Base-by-base conservation (phyloP, 1,140 invertebrate genomes). In the Drosophila leontia region DNA sequence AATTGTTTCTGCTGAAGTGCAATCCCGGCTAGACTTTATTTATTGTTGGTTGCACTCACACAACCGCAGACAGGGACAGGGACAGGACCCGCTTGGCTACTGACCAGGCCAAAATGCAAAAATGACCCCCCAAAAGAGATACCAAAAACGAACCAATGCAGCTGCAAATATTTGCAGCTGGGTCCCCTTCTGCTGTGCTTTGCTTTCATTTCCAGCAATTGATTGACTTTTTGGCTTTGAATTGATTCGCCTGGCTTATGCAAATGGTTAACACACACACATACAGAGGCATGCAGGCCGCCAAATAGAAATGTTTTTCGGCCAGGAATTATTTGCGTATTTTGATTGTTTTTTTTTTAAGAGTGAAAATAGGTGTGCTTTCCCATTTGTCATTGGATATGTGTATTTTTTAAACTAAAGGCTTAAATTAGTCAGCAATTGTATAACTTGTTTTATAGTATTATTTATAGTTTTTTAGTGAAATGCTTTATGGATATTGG, bases 211-310 rank as follows among this genome's bases (percentile, higher is more conserved):
- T 79, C 58, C 61, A 62, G 59, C 62, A 78, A 75, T 87, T 87
- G 83, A 86, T 86, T 76, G 83, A 86, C 83, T 86, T 87, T 87
- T 86, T 72, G 79, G 82, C 83, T 72, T 82, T 79, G 70, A 82
- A 82, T 79, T 71, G 70, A 82, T 87, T 86, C 76, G 68, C 57
- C 69, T 65, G 71, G 56, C 59, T 42, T 62, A 83, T 83, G 81
- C 63, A 85, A 81, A 85, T 80, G 35, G 53, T 4, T 39, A 56
- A 68, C 41, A 75, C 48, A 61, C 32, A 50, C 19, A 75, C 12
- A 45, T 7, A 39, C 45, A 44, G 26, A 29, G 26, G 5, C 32
- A 45, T 17, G 5, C 37, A 39, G 1, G 32, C 8, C 15, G 53
- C 29, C 69, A 29, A 71, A 71, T 71, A 70, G 67, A 58, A 72